Evolutionary conservation across 2,797 vertebrate genomes (phyloP), one percentile per base, ranked within the genome.

Genomic region (Pipistrellus pipistrellus): DNA sequence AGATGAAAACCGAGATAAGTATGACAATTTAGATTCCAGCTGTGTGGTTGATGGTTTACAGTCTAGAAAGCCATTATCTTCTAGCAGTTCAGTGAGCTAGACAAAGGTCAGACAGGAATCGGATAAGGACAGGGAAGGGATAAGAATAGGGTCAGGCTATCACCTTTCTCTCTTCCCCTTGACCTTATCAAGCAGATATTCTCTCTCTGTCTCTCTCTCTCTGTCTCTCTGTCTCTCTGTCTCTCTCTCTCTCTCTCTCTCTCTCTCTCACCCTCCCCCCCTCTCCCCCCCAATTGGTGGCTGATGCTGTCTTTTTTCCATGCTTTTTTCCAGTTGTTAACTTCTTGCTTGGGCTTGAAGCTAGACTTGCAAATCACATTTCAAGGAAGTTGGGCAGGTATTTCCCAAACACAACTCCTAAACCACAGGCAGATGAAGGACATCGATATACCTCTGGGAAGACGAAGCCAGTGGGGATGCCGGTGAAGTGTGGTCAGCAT

Each of bases 311-410:
- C 51, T 90, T 85, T 94, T 55, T 68, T 82, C 46, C 32, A 86
- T 9, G 69, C 30, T 53, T 53, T 53, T 55, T 55, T 55, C 20
- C 15, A n/a, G 0, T 20, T 27, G 5, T 32, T 30, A 82, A 44
- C 57, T 88, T 69, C 57, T 38, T 55, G 27, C 41, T 30, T 53
- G 77, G 73, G 4, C 32, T 77, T 55, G 18, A 87, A 73, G 48
- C 62, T 95, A 48, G n/a, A 72, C 73, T 46, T 73, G 55, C 32
- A 78, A 53, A n/a, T 77, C 38, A 76, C 59, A 69, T 84, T 69
- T n/a, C 59, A 41, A 68, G 71, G 75, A 90, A 78, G 25, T 20
- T 20, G 8, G 41, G 18, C 78, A 82, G 35, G 21, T 81, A 68
- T 57, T 48, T 46, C 46, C 85, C n/a, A 84, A 91, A 18, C n/a